Evolutionary conservation across 1,140 invertebrate species (phyloP), one percentile per base, ranked within the genome.

Genomic region (Trinorchestia longiramus): DNA sequence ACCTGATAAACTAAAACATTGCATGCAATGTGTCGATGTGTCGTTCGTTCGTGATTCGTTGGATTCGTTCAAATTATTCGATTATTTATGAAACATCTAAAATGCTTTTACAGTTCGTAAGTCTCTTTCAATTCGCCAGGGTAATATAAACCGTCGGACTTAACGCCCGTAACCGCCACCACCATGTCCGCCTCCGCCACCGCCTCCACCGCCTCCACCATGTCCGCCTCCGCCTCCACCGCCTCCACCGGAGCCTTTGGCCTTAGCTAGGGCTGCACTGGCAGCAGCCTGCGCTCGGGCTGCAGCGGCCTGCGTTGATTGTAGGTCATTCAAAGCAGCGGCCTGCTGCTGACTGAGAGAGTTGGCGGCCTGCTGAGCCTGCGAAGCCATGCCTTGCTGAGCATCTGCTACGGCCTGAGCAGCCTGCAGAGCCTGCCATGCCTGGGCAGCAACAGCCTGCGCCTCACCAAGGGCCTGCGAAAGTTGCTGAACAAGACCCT

Each of bases 321-420:
- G 95, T 42, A 95, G 62, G 47, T 95, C 95, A 41, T 95, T 95
- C 0, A 95, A 41, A 19, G 62, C 0, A n/a, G 47, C 19, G 15
- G 43, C 36, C 62, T 95, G 95, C 95, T 95, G 47, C 95, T 95
- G 95, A 42, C 47, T 57, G 42, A 95, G 45, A 0, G 47, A 62
- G 45, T 41, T 95, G 42, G 95, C 95, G 40, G 45, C 95, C 62
- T 95, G 95, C 62, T 95, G 95, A 40, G 95, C 95, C 45, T 95
- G 47, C 95, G 45, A 95, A 23, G 95, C 95, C 95, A 95, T 95
- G 15, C 6, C 95, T n/a, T 95, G 47, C 62, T 95, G 95, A 28
- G 95, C 95, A 23, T 23, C 17, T 6, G 45, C 53, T 4, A 95
- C 95, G 28, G 47, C 62, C 6, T 95, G 43, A 36, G 42, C 28